These are phyloP conservation scores for Hoplias malabaricus DNA, from an alignment of 2,113 vertebrate species.

Conservation along the genomic window DNA sequence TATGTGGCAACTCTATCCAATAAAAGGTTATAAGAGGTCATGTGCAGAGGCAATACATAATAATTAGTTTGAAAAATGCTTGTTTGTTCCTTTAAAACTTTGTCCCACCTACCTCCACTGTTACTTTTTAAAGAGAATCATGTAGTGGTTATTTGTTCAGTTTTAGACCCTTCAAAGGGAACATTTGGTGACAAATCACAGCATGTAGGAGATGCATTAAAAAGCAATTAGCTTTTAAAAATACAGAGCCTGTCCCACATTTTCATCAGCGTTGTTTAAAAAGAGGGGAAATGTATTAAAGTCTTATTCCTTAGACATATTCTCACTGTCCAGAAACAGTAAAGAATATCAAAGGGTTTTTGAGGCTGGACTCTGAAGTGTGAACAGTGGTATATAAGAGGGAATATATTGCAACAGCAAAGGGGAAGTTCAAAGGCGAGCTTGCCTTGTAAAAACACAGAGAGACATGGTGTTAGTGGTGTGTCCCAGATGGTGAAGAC, in stretches of 20 bases:
- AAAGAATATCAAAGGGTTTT: not conserved
- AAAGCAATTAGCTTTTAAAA: not conserved
- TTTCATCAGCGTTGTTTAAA: not conserved
- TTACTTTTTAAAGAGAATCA: not conserved
- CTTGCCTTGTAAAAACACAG: conserved; percentile 4
- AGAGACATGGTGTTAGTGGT: conserved; percentile 4
- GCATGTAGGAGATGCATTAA: not conserved
- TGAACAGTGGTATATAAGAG: not conserved
- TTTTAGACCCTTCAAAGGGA: not conserved
- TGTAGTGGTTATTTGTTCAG: not conserved
- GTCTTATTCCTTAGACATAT: not conserved
- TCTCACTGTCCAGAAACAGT: not conserved
- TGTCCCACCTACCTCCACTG: not conserved
- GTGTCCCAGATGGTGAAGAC: conserved; percentile 17
- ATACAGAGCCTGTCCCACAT: not conserved
- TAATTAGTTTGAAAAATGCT: not conserved
- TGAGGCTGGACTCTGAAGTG: not conserved
- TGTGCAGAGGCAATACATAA: not conserved
- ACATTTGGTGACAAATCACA: not conserved
- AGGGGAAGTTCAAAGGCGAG: not conserved
- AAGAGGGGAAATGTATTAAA: not conserved
- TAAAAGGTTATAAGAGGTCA: not conserved
- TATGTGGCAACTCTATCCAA: no score
- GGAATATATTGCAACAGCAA: not conserved
- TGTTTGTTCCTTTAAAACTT: not conserved